Percentiles rank a stretch among this genome's conserved stretches.
phyloP scores from a whole-genome alignment of 2,888 invertebrate species.

The Leistus spinibarbis region DNA sequence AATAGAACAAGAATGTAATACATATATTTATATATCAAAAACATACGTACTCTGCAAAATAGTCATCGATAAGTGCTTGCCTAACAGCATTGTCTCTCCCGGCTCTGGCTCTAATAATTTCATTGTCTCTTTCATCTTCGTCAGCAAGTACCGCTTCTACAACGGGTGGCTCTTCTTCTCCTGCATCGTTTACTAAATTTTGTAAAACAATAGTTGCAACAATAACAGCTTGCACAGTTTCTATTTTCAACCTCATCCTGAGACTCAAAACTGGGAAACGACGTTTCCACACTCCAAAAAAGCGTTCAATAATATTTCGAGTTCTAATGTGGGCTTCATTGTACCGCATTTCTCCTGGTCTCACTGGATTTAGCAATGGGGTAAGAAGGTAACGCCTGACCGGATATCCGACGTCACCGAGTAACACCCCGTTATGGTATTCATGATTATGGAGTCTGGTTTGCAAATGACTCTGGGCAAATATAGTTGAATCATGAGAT shows the following conservation, averaged over 20 bases:
- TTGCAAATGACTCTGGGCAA: slow-evolving; percentile 24
- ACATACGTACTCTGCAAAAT: slow-evolving; percentile 2
- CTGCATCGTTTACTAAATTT: slow-evolving; percentile 39
- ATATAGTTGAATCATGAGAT: slow-evolving; percentile 40
- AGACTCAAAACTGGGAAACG: slow-evolving; percentile 47
- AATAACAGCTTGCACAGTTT: slow-evolving; percentile 41
- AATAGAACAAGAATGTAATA: background rate
- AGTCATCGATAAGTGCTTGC: background rate
- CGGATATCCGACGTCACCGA: slow-evolving; percentile 47
- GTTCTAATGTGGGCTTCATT: slow-evolving; percentile 45
- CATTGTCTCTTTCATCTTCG: background rate
- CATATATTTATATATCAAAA: background rate
- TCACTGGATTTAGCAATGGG: slow-evolving; percentile 41
- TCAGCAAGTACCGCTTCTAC: background rate
- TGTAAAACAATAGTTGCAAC: slow-evolving; percentile 43
- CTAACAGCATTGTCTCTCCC: background rate
- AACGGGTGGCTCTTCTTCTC: slow-evolving; percentile 5
- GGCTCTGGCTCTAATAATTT: background rate
- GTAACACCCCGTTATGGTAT: slow-evolving; percentile 41
- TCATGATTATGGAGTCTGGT: slow-evolving; percentile 11
- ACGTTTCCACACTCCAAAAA: slow-evolving; percentile 46
- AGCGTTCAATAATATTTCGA: slow-evolving; percentile 45
- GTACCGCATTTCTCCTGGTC: slow-evolving; percentile 40
- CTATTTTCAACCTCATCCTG: slow-evolving; percentile 45
- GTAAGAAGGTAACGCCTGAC: slow-evolving; percentile 44